These are phyloP conservation scores for Zaprionus lachaisei DNA, from an alignment of 1,140 invertebrate genomes.

Conservation along the genomic window DNA sequence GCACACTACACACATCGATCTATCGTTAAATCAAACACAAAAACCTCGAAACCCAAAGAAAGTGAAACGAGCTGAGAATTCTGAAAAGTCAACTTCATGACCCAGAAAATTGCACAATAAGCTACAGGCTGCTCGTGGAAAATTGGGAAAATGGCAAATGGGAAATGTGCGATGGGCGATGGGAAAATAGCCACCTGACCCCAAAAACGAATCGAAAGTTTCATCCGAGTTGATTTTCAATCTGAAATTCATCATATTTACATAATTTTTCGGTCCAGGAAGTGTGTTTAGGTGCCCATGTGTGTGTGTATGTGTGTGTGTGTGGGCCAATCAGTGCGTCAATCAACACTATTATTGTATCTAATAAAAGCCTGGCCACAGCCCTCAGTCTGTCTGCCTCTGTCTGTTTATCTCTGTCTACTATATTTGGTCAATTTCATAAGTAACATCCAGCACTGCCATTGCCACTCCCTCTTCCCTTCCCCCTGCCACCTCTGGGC, in stretches of 20 bases:
- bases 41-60: conserved; percentile 34
- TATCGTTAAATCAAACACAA: conserved; percentile 69
- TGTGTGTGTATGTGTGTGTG: conserved; percentile 1
- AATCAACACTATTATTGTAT: conserved; percentile 78
- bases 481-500: neutral
- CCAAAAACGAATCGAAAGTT: conserved; percentile 25
- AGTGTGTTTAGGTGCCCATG: conserved; percentile 25
- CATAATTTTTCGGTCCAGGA: conserved; percentile 61
- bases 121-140: conserved; percentile 41
- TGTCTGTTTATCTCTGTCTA: conserved; percentile 12
- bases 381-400: conserved; percentile 18
- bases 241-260: conserved; percentile 77
- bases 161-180: neutral
- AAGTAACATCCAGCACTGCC: neutral
- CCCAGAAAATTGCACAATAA: conserved; percentile 69
- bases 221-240: conserved; percentile 63
- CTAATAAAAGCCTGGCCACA: conserved; percentile 74
- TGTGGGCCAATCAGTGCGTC: conserved; percentile 59
- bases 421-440: conserved; percentile 5
- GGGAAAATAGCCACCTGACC: conserved; percentile 14
- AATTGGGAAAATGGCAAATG: neutral
- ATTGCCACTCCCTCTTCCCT: neutral
- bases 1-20: conserved; percentile 40
- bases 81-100: conserved; percentile 68
- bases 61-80: conserved; percentile 55